Evolutionary conservation across 2,113 vertebrate species (phyloP).

Genomic region (Notechis scutatus): DNA sequence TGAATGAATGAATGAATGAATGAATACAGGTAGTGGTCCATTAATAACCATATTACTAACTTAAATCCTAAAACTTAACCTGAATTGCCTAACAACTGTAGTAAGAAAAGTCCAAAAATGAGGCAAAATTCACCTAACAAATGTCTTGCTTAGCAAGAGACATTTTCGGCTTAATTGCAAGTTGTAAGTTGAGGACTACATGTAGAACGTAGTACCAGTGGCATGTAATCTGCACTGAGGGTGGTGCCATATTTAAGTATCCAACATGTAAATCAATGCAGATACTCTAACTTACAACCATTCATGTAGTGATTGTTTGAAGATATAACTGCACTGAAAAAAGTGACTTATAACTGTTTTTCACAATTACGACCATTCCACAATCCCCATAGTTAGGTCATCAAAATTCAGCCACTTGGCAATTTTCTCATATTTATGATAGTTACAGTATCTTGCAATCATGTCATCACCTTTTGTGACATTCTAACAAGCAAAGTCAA

Average conservation of each 20-base stretch:
- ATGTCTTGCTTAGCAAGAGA: background rate
- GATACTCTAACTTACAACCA: background rate
- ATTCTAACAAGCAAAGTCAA: no score
- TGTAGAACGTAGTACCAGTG: no score
- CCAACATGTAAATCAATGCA: background rate
- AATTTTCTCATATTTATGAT: no score
- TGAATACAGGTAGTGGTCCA: background rate
- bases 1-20: background rate
- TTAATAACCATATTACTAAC: background rate
- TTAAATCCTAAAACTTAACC: background rate
- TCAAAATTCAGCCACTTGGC: no score
- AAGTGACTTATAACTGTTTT: no score
- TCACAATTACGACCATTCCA: no score
- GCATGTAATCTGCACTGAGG: background rate
- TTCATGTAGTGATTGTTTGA: no score
- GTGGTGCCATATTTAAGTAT: background rate
- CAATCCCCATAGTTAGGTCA: no score
- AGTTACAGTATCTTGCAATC: no score
- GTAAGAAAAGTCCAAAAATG: background rate
- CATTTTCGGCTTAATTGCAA: background rate
- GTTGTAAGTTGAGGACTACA: background rate
- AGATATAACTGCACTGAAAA: no score
- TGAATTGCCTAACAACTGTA: background rate
- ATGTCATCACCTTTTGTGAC: no score
- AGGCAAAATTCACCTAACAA: background rate